A percentile compares a stretch with the other conserved stretches of the same genome.
Evolutionary conservation across 2,113 vertebrate species (phyloP).

Genomic region (Brachionichthys hirsutus): DNA sequence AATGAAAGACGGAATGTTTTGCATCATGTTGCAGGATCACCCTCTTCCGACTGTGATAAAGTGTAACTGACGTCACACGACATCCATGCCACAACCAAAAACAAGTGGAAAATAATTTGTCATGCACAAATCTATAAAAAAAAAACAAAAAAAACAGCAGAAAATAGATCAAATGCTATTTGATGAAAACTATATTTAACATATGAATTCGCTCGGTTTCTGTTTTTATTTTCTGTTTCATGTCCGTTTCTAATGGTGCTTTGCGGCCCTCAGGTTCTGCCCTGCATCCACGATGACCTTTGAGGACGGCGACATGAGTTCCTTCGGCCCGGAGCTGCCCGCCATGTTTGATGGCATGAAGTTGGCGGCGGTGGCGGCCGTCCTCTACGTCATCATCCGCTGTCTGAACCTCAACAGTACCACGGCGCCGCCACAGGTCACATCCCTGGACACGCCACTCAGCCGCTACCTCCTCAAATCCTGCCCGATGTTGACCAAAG

Average conservation of each 20-base stretch:
- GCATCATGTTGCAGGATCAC: too few species aligned
- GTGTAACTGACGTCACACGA: too few species aligned
- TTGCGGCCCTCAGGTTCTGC: constrained; percentile 10
- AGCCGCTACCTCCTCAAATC: constrained; percentile 88
- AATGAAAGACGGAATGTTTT: too few species aligned
- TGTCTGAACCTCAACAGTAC: constrained; percentile 92
- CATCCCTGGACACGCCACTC: constrained; percentile 86
- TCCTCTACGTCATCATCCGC: constrained; percentile 90
- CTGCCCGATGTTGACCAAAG: constrained; percentile 90
- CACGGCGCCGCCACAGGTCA: constrained; percentile 83
- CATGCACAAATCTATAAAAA: too few species aligned
- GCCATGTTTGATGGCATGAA: constrained; percentile 94
- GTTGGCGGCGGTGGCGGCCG: constrained; percentile 88
- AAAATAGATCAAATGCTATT: too few species aligned
- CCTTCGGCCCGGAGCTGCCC: constrained; percentile 83
- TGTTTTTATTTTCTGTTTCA: neutral
- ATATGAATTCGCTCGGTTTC: too few species aligned
- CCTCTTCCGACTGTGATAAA: too few species aligned
- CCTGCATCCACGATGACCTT: constrained; percentile 53
- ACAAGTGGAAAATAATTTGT: too few species aligned
- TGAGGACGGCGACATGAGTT: constrained; percentile 40
- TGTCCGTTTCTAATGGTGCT: neutral
- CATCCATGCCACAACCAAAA: too few species aligned
- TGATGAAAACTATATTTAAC: too few species aligned
- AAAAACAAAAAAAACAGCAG: too few species aligned